These are phyloP conservation scores for Drosophila limbata DNA, from an alignment of 2,888 invertebrate genomes.

Conservation along the genomic window DNA sequence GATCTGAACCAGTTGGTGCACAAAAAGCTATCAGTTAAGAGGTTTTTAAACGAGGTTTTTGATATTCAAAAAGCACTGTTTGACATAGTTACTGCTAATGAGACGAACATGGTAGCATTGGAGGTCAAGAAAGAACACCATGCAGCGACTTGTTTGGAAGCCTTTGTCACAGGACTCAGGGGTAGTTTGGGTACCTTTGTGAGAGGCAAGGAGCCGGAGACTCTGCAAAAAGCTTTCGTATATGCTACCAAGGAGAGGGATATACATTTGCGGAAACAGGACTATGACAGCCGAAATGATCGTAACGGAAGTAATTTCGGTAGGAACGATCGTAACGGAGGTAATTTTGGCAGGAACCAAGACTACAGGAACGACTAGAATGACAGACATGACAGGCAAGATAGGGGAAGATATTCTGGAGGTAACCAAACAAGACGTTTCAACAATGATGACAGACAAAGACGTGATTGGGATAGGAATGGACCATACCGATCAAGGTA, in stretches of 20 bases:
- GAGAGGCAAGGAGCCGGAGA: neutral
- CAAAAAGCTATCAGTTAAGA: neutral
- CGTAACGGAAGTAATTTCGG: neutral
- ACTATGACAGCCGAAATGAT: neutral
- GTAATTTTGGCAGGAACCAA: neutral
- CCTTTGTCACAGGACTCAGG: neutral
- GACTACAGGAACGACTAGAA: neutral
- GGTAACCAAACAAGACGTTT: neutral
- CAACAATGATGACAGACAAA: neutral
- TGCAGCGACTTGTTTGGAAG: neutral
- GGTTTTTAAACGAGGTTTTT: neutral
- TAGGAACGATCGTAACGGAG: neutral
- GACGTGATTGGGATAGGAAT: neutral
- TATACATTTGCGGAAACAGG: neutral
- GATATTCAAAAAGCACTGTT: neutral
- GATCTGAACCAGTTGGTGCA: neutral
- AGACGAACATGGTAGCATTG: neutral
- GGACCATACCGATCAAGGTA: neutral
- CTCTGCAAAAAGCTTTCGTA: neutral
- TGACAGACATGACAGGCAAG: neutral
- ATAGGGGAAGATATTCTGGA: neutral
- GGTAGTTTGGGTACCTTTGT: neutral
- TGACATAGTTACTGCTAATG: neutral
- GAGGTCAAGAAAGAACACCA: neutral
- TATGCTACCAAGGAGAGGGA: neutral